Conservation (phyloP, 37 sponge, comb jelly and placozoan species). For the Halichondria panicea region DNA sequence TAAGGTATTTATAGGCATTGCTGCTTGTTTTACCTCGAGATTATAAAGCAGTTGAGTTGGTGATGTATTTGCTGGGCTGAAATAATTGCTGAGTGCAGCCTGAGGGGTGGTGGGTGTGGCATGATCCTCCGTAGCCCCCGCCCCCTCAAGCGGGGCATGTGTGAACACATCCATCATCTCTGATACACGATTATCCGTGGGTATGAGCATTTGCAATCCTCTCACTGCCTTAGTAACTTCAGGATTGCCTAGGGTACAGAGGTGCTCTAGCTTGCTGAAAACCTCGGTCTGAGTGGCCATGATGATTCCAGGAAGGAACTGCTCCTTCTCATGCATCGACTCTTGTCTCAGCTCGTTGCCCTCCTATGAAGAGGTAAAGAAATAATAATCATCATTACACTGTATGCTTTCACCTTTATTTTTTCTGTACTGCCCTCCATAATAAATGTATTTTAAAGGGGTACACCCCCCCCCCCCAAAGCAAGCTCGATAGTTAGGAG, state of each 20-base stretch:
- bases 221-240: conserved; percentile 52
- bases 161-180: conserved; percentile 47
- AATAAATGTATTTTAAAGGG: neutral
- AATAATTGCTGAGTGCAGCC: conserved; percentile 36
- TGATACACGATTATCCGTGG: conserved; percentile 52
- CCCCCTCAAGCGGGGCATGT: conserved; percentile 6
- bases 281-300: conserved; percentile 33
- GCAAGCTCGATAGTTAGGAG: neutral
- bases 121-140: conserved; percentile 50
- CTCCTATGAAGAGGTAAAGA: neutral
- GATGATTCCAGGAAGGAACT: conserved; percentile 67
- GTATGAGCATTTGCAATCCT: conserved; percentile 69
- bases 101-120: conserved; percentile 17
- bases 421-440: neutral
- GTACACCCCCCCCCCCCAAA: conserved; percentile 1
- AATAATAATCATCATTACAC: neutral
- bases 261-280: conserved; percentile 68
- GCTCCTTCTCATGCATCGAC: conserved; percentile 42
- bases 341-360: conserved; percentile 36
- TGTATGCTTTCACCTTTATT: neutral
- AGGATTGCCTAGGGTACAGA: conserved; percentile 24
- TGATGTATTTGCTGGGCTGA: conserved; percentile 41
- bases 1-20: no score
- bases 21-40: conserved; percentile 75
- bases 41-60: conserved; percentile 73